These are phyloP conservation scores for Stomatorhinus ivindoensis DNA, from an alignment of 2,113 vertebrate species.

Conservation along the genomic window DNA sequence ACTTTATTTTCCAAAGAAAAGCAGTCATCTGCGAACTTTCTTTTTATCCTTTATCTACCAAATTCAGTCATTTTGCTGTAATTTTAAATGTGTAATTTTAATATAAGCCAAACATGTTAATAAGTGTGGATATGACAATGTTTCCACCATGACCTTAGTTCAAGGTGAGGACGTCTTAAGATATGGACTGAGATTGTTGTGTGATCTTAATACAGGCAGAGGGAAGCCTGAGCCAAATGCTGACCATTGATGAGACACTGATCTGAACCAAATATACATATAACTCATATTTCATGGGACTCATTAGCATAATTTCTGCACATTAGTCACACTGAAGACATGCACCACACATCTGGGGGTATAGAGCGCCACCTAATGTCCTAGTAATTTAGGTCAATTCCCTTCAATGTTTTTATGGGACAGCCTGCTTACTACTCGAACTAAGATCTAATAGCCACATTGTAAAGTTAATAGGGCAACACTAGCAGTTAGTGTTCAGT, in stretches of 20 bases:
- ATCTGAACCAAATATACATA: neutral
- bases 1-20: slow-evolving; percentile 4
- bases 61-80: neutral
- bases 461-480: neutral
- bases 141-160: neutral
- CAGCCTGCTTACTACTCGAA: neutral
- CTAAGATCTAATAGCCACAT: neutral
- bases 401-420: neutral
- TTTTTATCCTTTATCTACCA: neutral
- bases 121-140: neutral
- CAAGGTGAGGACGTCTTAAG: neutral
- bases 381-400: neutral
- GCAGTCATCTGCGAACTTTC: neutral
- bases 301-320: neutral
- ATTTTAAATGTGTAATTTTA: neutral
- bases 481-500: neutral
- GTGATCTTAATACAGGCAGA: neutral
- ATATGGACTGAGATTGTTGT: neutral
- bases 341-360: neutral
- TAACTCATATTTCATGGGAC: neutral
- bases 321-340: neutral
- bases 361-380: neutral
- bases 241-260: neutral
- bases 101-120: neutral
- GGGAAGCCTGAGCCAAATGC: neutral